phyloP scores from a whole-genome alignment of 2,888 invertebrate genomes.

The Litoditis marina region DNA sequence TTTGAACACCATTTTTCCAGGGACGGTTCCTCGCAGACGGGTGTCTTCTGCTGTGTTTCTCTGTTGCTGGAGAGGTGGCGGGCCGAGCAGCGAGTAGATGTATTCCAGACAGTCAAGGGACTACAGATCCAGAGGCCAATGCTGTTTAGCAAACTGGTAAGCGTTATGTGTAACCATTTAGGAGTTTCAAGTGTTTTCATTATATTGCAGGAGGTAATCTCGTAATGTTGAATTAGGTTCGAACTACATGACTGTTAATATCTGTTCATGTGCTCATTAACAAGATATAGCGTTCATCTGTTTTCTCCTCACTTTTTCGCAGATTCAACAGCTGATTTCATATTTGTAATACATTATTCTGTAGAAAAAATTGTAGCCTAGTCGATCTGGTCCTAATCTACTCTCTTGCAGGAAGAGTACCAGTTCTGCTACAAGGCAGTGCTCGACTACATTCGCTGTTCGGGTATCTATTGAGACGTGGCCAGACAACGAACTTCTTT shows the following conservation, averaged over 20 bases:
- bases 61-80: slow-evolving; percentile 57
- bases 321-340: no score
- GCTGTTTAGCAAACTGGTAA: slow-evolving; percentile 34
- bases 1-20: slow-evolving; percentile 27
- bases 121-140: slow-evolving; percentile 32
- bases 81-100: slow-evolving; percentile 59
- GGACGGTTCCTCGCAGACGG: slow-evolving; percentile 54
- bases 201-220: no score
- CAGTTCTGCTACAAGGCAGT: slow-evolving; percentile 65
- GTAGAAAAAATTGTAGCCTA: no score
- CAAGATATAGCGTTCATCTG: no score
- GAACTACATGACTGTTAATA: no score
- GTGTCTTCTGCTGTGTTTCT: slow-evolving; percentile 53
- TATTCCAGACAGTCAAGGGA: slow-evolving; percentile 54
- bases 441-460: slow-evolving; percentile 62
- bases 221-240: no score
- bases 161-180: slow-evolving; percentile 1
- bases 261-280: no score
- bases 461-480: no score
- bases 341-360: no score
- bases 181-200: no score
- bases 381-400: not conserved
- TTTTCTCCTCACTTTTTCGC: no score
- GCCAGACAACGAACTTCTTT: no score
- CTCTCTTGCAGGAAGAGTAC: slow-evolving; percentile 64